phyloP scores from a whole-genome alignment of 2,113 vertebrate genomes.

The Promerops cafer region DNA sequence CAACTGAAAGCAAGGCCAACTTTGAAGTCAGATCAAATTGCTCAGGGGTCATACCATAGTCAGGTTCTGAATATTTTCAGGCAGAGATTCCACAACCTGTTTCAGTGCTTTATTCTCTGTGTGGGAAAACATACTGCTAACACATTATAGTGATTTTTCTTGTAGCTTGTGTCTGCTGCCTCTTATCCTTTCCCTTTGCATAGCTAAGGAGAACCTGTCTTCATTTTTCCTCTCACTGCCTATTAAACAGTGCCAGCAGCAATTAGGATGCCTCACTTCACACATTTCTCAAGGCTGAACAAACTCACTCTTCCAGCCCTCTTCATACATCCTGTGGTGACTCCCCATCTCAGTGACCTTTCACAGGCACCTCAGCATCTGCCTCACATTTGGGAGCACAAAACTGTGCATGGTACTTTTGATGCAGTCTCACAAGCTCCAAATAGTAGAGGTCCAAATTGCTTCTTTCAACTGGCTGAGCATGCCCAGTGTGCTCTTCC shows the following conservation, averaged over 20 bases:
- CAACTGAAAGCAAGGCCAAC: neutral
- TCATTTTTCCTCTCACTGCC: neutral
- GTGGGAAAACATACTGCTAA: neutral
- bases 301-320: neutral
- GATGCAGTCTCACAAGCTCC: neutral
- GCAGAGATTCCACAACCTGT: neutral
- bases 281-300: neutral
- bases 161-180: neutral
- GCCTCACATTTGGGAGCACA: neutral
- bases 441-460: neutral
- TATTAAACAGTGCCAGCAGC: neutral
- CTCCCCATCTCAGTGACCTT: neutral
- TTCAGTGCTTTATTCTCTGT: neutral
- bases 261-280: neutral
- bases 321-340: neutral
- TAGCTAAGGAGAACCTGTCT: neutral
- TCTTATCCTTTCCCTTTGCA: neutral
- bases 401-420: neutral
- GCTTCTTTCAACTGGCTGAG: neutral
- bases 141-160: neutral
- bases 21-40: constrained; percentile 28
- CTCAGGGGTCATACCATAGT: neutral
- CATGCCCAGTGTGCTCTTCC: neutral
- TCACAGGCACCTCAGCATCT: neutral
- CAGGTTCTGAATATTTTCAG: neutral